Conservation (phyloP, 2,113 vertebrate species). For the Pterocles orientalis region DNA sequence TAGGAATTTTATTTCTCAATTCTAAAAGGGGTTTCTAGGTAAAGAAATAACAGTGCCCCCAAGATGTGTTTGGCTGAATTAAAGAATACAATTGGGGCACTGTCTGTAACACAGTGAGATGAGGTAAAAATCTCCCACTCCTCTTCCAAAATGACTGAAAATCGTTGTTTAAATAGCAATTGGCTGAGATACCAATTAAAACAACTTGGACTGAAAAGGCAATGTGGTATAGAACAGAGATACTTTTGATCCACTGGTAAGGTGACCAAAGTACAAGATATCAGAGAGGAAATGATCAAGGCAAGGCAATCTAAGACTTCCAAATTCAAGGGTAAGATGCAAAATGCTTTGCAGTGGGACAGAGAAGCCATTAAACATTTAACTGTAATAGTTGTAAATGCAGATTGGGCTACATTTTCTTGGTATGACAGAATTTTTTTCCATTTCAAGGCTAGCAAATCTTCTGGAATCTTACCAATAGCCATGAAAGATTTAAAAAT, state of each 20-base stretch:
- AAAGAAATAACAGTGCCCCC: constrained; percentile 23
- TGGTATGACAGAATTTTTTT: constrained; percentile 70
- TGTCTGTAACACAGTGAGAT: constrained; percentile 35
- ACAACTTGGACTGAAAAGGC: constrained; percentile 49
- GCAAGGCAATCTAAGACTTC: constrained; percentile 59
- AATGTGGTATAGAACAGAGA: constrained; percentile 42
- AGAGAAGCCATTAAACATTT: constrained; percentile 74
- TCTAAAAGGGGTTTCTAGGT: constrained; percentile 35
- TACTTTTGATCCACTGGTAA: constrained; percentile 55
- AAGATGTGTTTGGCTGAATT: constrained; percentile 37
- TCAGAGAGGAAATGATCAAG: constrained; percentile 63
- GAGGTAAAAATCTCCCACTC: constrained; percentile 60
- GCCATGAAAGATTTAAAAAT: constrained; percentile 73
- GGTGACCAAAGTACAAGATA: constrained; percentile 61
- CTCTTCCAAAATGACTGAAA: constrained; percentile 67
- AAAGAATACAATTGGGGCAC: constrained; percentile 37
- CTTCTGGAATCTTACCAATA: constrained; percentile 77
- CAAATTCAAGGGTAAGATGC: constrained; percentile 62
- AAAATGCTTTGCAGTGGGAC: constrained; percentile 67
- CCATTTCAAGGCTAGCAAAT: constrained; percentile 79
- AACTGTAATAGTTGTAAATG: constrained; percentile 74
- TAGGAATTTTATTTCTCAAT: neutral
- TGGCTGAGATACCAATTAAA: constrained; percentile 61
- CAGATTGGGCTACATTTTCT: constrained; percentile 75
- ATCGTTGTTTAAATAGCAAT: constrained; percentile 71